These are phyloP conservation scores for Cetonia aurata DNA, from an alignment of 2,888 invertebrate species.

Conservation along the genomic window DNA sequence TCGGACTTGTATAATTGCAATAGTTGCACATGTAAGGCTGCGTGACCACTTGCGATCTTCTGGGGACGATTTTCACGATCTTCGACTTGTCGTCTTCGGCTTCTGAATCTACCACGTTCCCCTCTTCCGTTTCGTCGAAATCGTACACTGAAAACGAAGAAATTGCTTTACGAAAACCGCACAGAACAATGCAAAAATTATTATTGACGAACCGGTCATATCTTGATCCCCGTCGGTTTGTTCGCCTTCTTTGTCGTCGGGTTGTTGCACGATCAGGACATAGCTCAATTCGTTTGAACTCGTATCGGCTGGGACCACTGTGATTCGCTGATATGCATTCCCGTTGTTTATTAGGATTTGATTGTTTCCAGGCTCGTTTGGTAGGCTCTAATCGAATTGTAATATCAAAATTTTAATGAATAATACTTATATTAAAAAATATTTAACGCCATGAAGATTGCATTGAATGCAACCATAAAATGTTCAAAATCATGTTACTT, in stretches of 20 bases:
- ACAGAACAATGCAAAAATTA: neutral
- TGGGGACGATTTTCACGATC: conserved; percentile 73
- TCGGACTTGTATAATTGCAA: conserved; percentile 91
- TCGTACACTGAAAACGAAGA: conserved; percentile 72
- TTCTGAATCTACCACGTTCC: conserved; percentile 71
- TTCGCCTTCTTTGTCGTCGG: conserved; percentile 69
- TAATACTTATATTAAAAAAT: no score
- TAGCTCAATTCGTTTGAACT: conserved; percentile 87
- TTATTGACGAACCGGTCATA: conserved; percentile 66
- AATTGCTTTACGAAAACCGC: no score
- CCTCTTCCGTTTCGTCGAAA: conserved; percentile 79
- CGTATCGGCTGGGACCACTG: conserved; percentile 84
- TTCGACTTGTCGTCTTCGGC: conserved; percentile 76
- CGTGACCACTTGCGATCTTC: conserved; percentile 74
- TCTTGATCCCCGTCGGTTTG: conserved; percentile 69
- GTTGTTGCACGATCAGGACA: conserved; percentile 84
- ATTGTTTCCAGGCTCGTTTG: conserved; percentile 56
- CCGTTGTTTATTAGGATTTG: conserved; percentile 71
- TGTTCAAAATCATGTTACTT: no score
- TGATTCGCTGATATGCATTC: conserved; percentile 83
- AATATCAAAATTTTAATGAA: neutral
- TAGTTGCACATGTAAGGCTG: conserved; percentile 88
- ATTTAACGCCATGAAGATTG: no score
- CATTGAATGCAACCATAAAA: no score
- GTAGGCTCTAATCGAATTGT: conserved; percentile 24